Evolutionary conservation across 2,797 vertebrate species (phyloP), one percentile per base, ranked within the genome.

Genomic region (Cynopterus sphinx): DNA sequence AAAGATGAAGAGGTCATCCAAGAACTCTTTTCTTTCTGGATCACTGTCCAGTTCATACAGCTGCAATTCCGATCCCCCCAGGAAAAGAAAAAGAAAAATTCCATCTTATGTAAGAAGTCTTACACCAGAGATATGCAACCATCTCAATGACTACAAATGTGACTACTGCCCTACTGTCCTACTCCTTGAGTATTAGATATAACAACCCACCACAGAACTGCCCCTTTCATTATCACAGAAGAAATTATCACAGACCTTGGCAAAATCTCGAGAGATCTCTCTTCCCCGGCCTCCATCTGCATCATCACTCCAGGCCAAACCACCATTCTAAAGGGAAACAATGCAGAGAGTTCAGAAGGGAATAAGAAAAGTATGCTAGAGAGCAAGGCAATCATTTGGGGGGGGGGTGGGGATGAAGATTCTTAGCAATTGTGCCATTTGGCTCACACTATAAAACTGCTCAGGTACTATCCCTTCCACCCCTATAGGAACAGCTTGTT

Each of bases 181-280:
- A 73, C 24, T 73, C 55, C 85, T 57, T 24, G 17, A 90, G 67
- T 51, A 71, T 49, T 67, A 74, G 51, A 57, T 36, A 87, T 10
- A 74, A 63, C 19, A 17, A 59, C 63, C 85, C 74, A 81, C n/a
- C 43, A 11, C 41, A 93, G 24, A 90, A 84, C 11, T 10, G 28
- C 59, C 79, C 84, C 43, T 59, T 41, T 77, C 31, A 19, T 53
- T 41, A 91, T 3, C 86, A 87, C 83, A 46, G 46, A 97, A 59
- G 88, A 94, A 73, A 53, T 51, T 16, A 43, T 57, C 82, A 98
- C 98, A 95, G 94, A 99, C 99, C 99, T 99, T 99, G 98, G 99
- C 99, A 98, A 99, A 99, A 97, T 99, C 99, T 96, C 99, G 98
- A 77, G 99, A 99, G 31, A 99, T 99, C 89, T 99, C 99, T 99